These are phyloP conservation scores for Irena cyanogastra DNA, from an alignment of 2,113 vertebrate genomes.

Conservation along the genomic window DNA sequence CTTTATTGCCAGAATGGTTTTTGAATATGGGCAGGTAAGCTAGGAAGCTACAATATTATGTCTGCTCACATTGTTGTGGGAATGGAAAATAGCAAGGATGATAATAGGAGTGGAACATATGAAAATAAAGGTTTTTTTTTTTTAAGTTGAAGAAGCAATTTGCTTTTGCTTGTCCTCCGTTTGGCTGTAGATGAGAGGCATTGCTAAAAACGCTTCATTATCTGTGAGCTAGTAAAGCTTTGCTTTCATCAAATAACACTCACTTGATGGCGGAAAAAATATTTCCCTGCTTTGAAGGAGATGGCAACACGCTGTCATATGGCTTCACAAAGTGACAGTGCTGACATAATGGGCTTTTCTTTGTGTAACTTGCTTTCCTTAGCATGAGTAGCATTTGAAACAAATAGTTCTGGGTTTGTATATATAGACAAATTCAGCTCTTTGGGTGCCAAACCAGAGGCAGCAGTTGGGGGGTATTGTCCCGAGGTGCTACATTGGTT, in stretches of 20 bases:
- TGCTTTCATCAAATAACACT: constrained; percentile 73
- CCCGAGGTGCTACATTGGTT: not conserved
- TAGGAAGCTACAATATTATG: not conserved
- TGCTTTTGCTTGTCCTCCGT: constrained; percentile 61
- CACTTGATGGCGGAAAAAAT: constrained; percentile 64
- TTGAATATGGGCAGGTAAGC: not conserved
- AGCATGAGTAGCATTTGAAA: constrained; percentile 31
- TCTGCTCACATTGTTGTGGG: not conserved
- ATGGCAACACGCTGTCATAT: constrained; percentile 29
- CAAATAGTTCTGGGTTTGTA: constrained; percentile 2
- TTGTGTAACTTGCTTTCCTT: constrained; percentile 21
- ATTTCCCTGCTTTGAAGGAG: constrained; percentile 61
- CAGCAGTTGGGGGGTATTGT: constrained; percentile 34
- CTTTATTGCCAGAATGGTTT: not conserved
- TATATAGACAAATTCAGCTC: not conserved
- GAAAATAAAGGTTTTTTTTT: not conserved
- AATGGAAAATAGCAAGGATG: not conserved
- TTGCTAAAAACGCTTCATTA: constrained; percentile 60
- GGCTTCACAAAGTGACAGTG: constrained; percentile 50
- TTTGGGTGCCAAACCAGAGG: constrained; percentile 51
- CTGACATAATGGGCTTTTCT: constrained; percentile 46
- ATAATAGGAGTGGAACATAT: constrained; percentile 20
- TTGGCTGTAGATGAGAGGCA: constrained; percentile 74
- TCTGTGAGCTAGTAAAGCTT: constrained; percentile 68
- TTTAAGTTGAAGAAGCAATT: constrained; percentile 37